Base-by-base conservation (phyloP, 64 coral and sea anemone genomes). In the Stichodactyla helianthus region DNA sequence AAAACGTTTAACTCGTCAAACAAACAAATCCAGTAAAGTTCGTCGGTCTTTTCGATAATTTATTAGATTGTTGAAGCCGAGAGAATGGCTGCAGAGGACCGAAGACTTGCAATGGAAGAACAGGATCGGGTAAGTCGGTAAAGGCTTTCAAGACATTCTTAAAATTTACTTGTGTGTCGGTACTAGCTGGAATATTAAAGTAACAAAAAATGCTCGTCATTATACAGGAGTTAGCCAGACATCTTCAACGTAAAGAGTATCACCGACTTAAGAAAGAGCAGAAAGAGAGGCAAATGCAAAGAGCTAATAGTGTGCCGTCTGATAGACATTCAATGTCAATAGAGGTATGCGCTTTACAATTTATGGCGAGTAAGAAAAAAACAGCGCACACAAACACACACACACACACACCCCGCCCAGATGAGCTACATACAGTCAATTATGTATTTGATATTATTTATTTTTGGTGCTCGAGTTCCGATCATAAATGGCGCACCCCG, bases 41-140 rank as follows among this genome's bases (percentile, higher is more conserved):
- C 14, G 59, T 26, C 44, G 2, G 59, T 61, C 6, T 31, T 61
- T 31, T 4, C 28, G 16, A 51, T 20, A 44, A 56, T 71, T 19
- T 26, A 2, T 87, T 83, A 97, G 94, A 58, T 82, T 51, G 76
- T 86, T 54, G 89, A 88, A 89, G 87, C 84, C 74, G 85, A 92
- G 18, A 85, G 65, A 51, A 55, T 62, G 12, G 85, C 94, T 18
- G 88, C 85, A 22, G 70, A 93, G 18, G 94, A 97, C 82, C 93
- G 91, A 87, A 93, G 61, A 77, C 44, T 97, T 68, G 94, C 94
- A 50, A 88, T 97, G 62, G 94, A 97, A 90, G 91, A 89, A 54
- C 94, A 97, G 58, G 94, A 97, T 26, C 89, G 94, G 77, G 94
- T 97, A 87, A 71, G 87, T 77, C 23, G 6, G 5, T n/a, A 65